Evolutionary conservation across 2,888 invertebrate genomes (phyloP), one percentile per base, ranked within the genome.

Genomic region (Ellobium chinense): DNA sequence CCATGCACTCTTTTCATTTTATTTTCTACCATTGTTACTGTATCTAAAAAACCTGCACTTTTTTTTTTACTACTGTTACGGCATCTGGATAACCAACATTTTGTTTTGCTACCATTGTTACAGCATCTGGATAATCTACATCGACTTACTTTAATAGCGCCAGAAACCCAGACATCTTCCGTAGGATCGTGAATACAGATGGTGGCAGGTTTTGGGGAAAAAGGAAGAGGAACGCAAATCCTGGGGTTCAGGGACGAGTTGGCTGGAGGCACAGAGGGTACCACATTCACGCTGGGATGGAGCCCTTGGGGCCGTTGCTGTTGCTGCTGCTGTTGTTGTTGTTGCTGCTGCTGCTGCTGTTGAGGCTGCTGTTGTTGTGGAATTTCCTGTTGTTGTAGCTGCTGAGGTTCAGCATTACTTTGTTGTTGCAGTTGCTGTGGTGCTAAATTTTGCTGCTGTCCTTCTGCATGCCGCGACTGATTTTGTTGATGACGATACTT

Each of bases 181-280:
- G n/a, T 46, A 7, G 39, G 68, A 29, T 68, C 68, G 14, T 27
- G 24, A 18, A 68, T 46, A 29, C 68, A 68, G 68, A 68, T 46
- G 2, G 27, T 68, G 7, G 21, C 27, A 7, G 68, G 46, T 3
- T 24, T 36, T 7, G 46, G 39, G 24, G 68, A 37, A 12, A 27
- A 24, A 27, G 68, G 68, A 18, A 68, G 14, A 5, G 68, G 68
- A 2, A 68, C 14, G 46, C 68, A 68, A 2, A 68, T 7, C 27
- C 12, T 27, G 31, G 68, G 39, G 27, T 46, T 27, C 31, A 65
- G 3, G 27, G 68, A 24, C 18, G 68, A 27, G 27, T 27, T 27
- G n/a, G 0, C 27, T 9, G 68, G 68, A 46, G 68, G 68, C 5
- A 68, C 29, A 14, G 68, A 68, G 27, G 39, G 39, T 2, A 68